phyloP scores from a whole-genome alignment of 2,113 vertebrate species.

The Brachyhypopomus occidentalis region DNA sequence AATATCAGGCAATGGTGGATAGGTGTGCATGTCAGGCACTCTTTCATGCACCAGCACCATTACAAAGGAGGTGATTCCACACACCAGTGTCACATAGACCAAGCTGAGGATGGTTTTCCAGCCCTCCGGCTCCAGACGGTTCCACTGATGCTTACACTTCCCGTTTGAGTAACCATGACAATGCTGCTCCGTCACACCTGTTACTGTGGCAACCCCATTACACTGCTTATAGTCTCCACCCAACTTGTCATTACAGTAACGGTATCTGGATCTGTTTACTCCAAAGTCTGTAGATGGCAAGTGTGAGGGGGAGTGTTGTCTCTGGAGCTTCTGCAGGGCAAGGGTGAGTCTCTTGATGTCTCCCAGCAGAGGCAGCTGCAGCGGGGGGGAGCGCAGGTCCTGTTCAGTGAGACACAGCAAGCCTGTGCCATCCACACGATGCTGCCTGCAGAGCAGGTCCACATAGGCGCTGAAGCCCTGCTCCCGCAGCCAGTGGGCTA shows the following conservation, averaged over 20 bases:
- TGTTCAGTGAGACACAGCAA: slow-evolving; percentile 89
- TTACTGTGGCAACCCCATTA: slow-evolving; percentile 75
- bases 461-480: slow-evolving; percentile 91
- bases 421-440: slow-evolving; percentile 88
- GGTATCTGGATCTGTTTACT: not conserved
- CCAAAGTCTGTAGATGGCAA: slow-evolving; percentile 45
- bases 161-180: slow-evolving; percentile 84
- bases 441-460: slow-evolving; percentile 83
- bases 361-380: slow-evolving; percentile 89
- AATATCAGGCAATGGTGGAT: slow-evolving; percentile 95
- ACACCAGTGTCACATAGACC: slow-evolving; percentile 91
- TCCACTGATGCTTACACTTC: slow-evolving; percentile 75
- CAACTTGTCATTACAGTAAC: slow-evolving; percentile 33
- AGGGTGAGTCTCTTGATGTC: slow-evolving; percentile 92
- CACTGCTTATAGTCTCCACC: slow-evolving; percentile 71
- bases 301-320: slow-evolving; percentile 80
- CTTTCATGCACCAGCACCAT: slow-evolving; percentile 97
- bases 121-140: slow-evolving; percentile 89
- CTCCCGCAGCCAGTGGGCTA: slow-evolving; percentile 86
- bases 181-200: slow-evolving; percentile 67
- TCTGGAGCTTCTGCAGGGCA: slow-evolving; percentile 86
- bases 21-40: slow-evolving; percentile 95
- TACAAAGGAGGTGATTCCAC: slow-evolving; percentile 92
- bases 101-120: slow-evolving; percentile 93
- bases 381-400: slow-evolving; percentile 89